Evolutionary conservation across 1,140 invertebrate genomes (phyloP).

Genomic region (Argopecten irradians): DNA sequence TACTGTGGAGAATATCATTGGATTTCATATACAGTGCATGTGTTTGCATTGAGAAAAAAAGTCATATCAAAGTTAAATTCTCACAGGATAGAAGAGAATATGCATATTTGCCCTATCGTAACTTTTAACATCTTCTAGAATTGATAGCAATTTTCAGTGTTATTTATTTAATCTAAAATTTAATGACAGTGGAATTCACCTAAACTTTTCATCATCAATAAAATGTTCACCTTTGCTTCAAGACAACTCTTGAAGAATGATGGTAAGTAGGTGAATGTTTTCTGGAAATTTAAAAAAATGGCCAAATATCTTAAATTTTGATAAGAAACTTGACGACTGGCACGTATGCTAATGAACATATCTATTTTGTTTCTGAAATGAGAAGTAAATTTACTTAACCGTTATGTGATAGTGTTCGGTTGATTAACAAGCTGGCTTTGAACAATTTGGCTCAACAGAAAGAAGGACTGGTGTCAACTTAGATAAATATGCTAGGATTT

Average conservation of each 20-base stretch:
- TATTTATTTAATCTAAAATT: no score
- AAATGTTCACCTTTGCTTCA: no score
- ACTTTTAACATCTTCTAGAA: no score
- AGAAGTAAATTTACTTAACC: background rate
- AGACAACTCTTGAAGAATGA: no score
- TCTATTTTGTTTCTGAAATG: background rate
- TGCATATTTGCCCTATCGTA: background rate
- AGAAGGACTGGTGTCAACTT: background rate
- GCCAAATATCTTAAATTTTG: no score
- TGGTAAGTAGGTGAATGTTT: no score
- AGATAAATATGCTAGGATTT: background rate
- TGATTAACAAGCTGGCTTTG: conserved; percentile 20
- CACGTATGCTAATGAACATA: background rate
- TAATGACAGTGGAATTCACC: no score
- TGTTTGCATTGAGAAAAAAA: background rate
- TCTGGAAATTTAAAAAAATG: no score
- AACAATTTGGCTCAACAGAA: conserved; percentile 9
- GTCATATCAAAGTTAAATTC: background rate
- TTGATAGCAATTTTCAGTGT: no score
- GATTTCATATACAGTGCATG: background rate
- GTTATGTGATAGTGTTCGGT: background rate
- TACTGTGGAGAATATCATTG: background rate
- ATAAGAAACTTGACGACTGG: background rate
- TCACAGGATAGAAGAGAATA: background rate
- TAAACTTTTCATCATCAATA: no score